Percentiles rank a stretch among this genome's conserved stretches.
These are phyloP conservation scores for Spea multiplicata DNA, from an alignment of 2,113 vertebrate species.

Conservation along the genomic window DNA sequence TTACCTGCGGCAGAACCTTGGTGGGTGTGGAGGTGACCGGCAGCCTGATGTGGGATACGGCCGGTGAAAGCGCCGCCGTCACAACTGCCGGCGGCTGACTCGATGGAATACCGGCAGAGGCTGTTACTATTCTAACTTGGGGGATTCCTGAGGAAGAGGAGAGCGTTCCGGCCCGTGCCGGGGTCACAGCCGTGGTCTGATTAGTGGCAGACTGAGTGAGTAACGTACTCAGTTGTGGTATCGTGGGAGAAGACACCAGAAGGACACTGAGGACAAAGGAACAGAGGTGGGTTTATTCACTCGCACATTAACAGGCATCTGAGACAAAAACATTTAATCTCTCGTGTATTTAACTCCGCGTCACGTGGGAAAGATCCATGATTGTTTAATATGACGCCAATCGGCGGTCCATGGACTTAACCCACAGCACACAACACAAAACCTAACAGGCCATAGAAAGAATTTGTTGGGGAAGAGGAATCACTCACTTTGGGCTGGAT, in stretches of 20 bases:
- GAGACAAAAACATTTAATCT: too few relatives aligned
- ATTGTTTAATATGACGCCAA: too few relatives aligned
- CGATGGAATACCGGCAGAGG: constrained; percentile 73
- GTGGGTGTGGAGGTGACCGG: constrained; percentile 76
- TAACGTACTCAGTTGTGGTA: constrained; percentile 87
- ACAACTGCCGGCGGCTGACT: constrained; percentile 73
- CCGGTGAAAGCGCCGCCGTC: constrained; percentile 63
- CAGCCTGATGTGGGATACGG: constrained; percentile 82
- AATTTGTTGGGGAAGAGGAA: not conserved
- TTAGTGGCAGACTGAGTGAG: constrained; percentile 74
- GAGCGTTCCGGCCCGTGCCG: constrained; percentile 71
- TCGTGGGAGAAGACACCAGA: constrained; percentile 85
- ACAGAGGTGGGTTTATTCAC: not conserved
- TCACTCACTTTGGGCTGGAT: constrained; percentile 76
- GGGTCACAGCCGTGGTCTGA: constrained; percentile 67
- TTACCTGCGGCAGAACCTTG: constrained; percentile 88
- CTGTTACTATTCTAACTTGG: constrained; percentile 86
- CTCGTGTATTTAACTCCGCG: too few relatives aligned
- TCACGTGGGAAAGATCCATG: too few relatives aligned
- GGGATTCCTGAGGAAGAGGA: constrained; percentile 74
- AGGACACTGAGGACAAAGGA: constrained; percentile 71
- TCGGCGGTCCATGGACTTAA: too few relatives aligned
- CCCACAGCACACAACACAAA: not conserved
- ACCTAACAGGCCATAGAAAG: not conserved
- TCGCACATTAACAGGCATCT: too few relatives aligned